Evolutionary conservation across 2,113 vertebrate genomes (phyloP).

Genomic region (Ammodytes dubius): DNA sequence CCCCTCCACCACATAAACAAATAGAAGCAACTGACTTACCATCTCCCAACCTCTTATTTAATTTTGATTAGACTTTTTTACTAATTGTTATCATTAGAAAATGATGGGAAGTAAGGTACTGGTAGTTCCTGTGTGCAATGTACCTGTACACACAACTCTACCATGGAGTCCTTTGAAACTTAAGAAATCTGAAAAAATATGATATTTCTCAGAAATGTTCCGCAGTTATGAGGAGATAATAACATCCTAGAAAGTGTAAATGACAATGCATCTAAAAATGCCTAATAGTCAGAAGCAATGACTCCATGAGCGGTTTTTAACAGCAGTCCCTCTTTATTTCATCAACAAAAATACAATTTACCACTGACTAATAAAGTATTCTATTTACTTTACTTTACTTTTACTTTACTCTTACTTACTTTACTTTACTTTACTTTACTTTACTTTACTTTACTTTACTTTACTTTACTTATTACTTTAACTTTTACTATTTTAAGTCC

Average conservation of each 20-base stretch:
- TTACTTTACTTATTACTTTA: too few relatives aligned
- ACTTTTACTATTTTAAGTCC: too few relatives aligned
- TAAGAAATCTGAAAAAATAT: neutral
- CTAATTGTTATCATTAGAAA: neutral
- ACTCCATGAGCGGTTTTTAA: neutral
- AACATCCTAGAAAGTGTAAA: neutral
- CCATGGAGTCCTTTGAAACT: neutral
- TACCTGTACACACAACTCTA: neutral
- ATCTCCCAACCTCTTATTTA: too few relatives aligned
- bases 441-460: too few relatives aligned
- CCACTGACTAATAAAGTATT: too few relatives aligned
- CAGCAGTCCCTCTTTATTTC: neutral
- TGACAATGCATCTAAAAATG: neutral
- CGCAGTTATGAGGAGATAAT: neutral
- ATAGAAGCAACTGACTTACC: constrained; percentile 8
- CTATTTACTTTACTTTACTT: too few relatives aligned
- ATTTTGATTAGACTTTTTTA: neutral
- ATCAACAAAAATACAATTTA: too few relatives aligned
- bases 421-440: too few relatives aligned
- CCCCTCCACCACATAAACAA: neutral
- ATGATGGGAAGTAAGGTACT: neutral
- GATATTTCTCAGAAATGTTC: neutral
- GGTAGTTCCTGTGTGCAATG: neutral
- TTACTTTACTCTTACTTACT: too few relatives aligned
- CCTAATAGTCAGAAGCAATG: too few relatives aligned